These are phyloP conservation scores for Leucophenga varia DNA, from an alignment of 1,140 invertebrate genomes.

Conservation along the genomic window DNA sequence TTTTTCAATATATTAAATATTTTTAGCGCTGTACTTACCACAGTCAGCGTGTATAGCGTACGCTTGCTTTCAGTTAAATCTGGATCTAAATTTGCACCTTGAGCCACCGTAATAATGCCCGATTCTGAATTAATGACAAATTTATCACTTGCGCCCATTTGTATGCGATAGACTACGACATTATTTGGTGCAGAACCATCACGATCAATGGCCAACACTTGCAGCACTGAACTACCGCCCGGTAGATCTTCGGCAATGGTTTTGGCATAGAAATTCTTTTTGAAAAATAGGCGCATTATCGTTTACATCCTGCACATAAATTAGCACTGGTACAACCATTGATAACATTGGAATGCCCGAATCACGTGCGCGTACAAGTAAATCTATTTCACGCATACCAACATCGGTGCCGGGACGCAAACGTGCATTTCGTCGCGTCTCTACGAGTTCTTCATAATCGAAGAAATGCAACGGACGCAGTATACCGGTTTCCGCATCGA, in stretches of 20 bases:
- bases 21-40: constrained; percentile 62
- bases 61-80: constrained; percentile 78
- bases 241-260: constrained; percentile 80
- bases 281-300: constrained; percentile 83
- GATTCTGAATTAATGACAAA: constrained; percentile 84
- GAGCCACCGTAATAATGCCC: constrained; percentile 81
- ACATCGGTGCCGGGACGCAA: constrained; percentile 43
- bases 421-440: constrained; percentile 17
- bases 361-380: constrained; percentile 79
- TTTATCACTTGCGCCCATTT: constrained; percentile 85
- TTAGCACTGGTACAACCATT: constrained; percentile 71
- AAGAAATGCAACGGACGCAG: constrained; percentile 68
- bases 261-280: constrained; percentile 69
- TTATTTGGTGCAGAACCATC: constrained; percentile 88
- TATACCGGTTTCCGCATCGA: constrained; percentile 73
- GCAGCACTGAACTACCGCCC: constrained; percentile 75
- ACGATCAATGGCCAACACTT: constrained; percentile 78
- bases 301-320: constrained; percentile 87
- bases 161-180: constrained; percentile 82
- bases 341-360: constrained; percentile 74
- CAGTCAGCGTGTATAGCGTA: constrained; percentile 66
- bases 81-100: constrained; percentile 84
- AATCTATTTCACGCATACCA: constrained; percentile 69
- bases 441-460: constrained; percentile 74
- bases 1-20: background rate